These are phyloP conservation scores for Rotaria sp. DNA, from an alignment of 2,888 invertebrate species.

Conservation along the genomic window DNA sequence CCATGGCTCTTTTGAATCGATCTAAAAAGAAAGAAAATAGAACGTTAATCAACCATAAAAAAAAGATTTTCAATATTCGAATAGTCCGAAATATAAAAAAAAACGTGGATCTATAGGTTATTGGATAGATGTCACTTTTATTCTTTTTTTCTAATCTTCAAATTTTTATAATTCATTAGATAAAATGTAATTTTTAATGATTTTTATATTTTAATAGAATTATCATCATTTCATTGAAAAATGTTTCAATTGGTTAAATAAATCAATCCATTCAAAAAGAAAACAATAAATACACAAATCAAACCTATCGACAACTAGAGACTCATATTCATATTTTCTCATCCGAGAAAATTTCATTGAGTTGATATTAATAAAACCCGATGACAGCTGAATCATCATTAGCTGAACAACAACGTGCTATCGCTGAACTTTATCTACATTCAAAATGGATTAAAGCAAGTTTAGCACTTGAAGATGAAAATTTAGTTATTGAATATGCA, in stretches of 20 bases:
- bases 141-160: not conserved
- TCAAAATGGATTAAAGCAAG: conserved; percentile 16
- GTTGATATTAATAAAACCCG: not conserved
- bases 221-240: not conserved
- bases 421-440: not conserved
- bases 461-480: conserved; percentile 18
- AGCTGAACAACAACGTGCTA: not conserved
- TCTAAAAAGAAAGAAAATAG: not conserved
- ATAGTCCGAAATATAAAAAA: not conserved
- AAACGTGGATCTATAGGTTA: not conserved
- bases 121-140: not conserved
- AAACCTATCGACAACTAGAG: not conserved
- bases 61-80: not conserved
- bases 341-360: not conserved
- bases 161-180: too few relatives aligned
- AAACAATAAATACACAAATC: not conserved
- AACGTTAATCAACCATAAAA: not conserved
- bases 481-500: conserved; percentile 11
- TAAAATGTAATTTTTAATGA: too few relatives aligned
- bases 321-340: not conserved
- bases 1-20: not conserved
- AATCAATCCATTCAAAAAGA: not conserved
- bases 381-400: conserved; percentile 1
- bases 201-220: too few relatives aligned
- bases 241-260: not conserved